Percentiles rank a stretch among this genome's conserved stretches.
These are phyloP conservation scores for Labroides dimidiatus DNA, from an alignment of 2,797 vertebrate species.

Conservation along the genomic window DNA sequence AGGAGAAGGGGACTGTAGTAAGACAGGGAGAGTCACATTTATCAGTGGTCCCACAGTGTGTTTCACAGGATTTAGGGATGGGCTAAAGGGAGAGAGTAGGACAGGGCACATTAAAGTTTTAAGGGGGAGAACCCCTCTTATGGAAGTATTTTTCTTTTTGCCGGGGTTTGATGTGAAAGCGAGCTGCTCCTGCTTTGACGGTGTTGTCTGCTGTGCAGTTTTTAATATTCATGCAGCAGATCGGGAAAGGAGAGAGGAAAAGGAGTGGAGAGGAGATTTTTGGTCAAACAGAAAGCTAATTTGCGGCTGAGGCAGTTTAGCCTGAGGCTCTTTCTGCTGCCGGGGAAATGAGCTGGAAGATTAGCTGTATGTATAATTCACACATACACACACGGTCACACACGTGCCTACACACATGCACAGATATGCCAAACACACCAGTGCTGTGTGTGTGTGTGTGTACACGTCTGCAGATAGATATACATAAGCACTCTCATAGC, in stretches of 20 bases:
- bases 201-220: constrained; percentile 71
- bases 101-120: constrained; percentile 73
- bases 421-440: constrained; percentile 46
- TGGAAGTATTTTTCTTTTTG: constrained; percentile 68
- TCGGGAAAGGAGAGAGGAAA: constrained; percentile 64
- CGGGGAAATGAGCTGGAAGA: constrained; percentile 82
- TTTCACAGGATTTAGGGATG: constrained; percentile 70
- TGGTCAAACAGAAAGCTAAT: constrained; percentile 85
- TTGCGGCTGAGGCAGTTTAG: constrained; percentile 79
- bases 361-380: constrained; percentile 83
- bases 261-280: constrained; percentile 71
- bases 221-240: constrained; percentile 82
- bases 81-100: constrained; percentile 52
- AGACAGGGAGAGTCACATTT: constrained; percentile 61
- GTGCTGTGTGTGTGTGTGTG: constrained; percentile 27
- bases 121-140: constrained; percentile 35
- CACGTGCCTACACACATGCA: constrained; percentile 20
- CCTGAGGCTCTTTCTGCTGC: constrained; percentile 79
- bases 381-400: constrained; percentile 64
- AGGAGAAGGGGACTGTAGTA: constrained; percentile 42
- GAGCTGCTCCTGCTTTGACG: constrained; percentile 74
- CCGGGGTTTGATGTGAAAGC: constrained; percentile 75
- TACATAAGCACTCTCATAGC: constrained; percentile 32
- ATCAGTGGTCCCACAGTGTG: constrained; percentile 70
- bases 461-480: constrained; percentile 43